A percentile compares a stretch with the other conserved stretches of the same genome.
phyloP scores from a whole-genome alignment of 2,888 invertebrate genomes.

The Brenthis daphne region DNA sequence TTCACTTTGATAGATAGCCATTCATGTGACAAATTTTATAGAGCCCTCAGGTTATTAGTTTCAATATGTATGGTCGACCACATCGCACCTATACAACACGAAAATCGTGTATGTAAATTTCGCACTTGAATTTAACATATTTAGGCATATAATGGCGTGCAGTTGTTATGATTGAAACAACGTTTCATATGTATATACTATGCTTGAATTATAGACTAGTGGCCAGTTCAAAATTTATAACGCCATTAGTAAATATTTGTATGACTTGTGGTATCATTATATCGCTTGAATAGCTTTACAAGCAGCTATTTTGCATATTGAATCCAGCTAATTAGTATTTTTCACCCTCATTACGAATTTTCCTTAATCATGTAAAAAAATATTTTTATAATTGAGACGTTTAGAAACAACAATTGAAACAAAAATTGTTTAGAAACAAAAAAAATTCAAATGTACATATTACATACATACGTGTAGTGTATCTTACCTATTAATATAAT shows the following conservation, averaged over 20 bases:
- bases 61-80: conserved; percentile 43
- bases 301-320: conserved; percentile 1
- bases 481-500: too few relatives aligned
- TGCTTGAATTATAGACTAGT: conserved; percentile 40
- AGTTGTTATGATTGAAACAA: conserved; percentile 8
- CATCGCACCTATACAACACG: conserved; percentile 16
- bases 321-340: background rate
- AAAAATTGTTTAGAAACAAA: too few relatives aligned
- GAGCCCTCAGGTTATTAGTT: conserved; percentile 48
- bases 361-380: background rate
- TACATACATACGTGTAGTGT: too few relatives aligned
- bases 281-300: conserved; percentile 9
- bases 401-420: too few relatives aligned
- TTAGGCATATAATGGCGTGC: conserved; percentile 24
- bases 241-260: conserved; percentile 43
- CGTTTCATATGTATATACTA: conserved; percentile 19
- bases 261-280: conserved; percentile 28
- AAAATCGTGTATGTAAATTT: conserved; percentile 30
- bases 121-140: conserved; percentile 18
- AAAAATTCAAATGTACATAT: too few relatives aligned
- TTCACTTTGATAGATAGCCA: conserved; percentile 56
- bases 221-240: conserved; percentile 43
- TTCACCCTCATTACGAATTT: background rate
- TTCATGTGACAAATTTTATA: conserved; percentile 55
- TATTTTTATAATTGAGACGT: background rate